Conservation (phyloP, 2,797 vertebrate species). For the Pogoniulus pusillus region DNA sequence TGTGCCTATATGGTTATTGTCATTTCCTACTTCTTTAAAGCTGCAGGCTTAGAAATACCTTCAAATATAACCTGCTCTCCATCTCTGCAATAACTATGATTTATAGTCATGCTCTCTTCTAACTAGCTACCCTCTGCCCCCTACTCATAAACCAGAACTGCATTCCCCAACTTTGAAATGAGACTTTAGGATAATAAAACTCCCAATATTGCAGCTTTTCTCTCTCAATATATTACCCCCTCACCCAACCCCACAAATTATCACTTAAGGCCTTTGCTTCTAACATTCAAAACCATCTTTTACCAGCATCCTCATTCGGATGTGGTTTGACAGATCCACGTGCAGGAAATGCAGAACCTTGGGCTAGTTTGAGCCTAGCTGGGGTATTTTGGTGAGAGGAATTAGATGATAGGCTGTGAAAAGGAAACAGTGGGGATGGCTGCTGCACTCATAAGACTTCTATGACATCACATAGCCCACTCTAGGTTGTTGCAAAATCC, state of each 20-base stretch:
- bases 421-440: too few species aligned
- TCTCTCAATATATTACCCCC: background rate
- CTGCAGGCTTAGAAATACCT: conserved; percentile 20
- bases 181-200: background rate
- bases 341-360: background rate
- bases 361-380: too few species aligned
- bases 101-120: conserved; percentile 34
- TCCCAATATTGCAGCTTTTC: background rate
- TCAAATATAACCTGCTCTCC: background rate
- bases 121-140: background rate
- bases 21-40: background rate
- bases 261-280: background rate
- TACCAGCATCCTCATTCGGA: background rate
- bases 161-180: background rate
- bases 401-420: too few species aligned
- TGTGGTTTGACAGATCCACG: background rate
- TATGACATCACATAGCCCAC: too few species aligned
- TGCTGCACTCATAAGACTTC: too few species aligned
- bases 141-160: background rate
- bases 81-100: conserved; percentile 44
- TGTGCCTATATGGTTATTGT: background rate
- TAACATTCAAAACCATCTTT: background rate
- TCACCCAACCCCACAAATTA: background rate
- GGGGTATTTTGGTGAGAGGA: too few species aligned
- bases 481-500: too few species aligned